Conservation (phyloP, 1,140 invertebrate species). For the Drosophila kohkoa region DNA sequence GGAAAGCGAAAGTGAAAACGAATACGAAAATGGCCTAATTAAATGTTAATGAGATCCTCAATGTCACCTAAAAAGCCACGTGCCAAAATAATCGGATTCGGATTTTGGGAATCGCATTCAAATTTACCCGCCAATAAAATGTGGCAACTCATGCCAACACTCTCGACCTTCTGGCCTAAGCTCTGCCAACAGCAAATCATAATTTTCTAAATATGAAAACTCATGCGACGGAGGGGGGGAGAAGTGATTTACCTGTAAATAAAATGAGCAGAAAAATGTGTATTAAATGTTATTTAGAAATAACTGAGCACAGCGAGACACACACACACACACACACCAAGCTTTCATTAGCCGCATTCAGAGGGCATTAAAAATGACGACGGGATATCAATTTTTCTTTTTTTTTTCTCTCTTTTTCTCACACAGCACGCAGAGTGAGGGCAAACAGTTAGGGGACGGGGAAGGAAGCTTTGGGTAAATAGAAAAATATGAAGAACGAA, state of each 20-base stretch:
- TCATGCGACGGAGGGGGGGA: not conserved
- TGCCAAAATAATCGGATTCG: slow-evolving; percentile 20
- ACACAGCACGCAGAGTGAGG: not conserved
- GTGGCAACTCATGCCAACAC: slow-evolving; percentile 1
- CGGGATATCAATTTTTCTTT: slow-evolving; percentile 66
- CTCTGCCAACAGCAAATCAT: slow-evolving; percentile 6
- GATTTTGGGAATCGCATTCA: not conserved
- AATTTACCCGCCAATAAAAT: slow-evolving; percentile 17
- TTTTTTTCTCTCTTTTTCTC: not conserved
- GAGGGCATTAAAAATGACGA: slow-evolving; percentile 66
- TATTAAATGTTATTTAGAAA: slow-evolving; percentile 71
- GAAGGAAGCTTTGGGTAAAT: slow-evolving; percentile 47
- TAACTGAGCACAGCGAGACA: slow-evolving; percentile 43
- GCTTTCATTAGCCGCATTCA: slow-evolving; percentile 73
- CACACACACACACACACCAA: slow-evolving; percentile 46
- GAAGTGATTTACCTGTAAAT: slow-evolving; percentile 59
- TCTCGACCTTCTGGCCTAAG: not conserved
- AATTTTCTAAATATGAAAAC: slow-evolving; percentile 2
- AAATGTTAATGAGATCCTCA: slow-evolving; percentile 73
- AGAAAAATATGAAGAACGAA: slow-evolving; percentile 77
- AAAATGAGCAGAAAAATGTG: slow-evolving; percentile 45
- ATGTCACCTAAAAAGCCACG: slow-evolving; percentile 13
- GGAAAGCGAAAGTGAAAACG: not conserved
- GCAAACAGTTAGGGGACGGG: not conserved
- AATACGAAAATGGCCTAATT: slow-evolving; percentile 62